phyloP scores from a whole-genome alignment of 2,113 vertebrate genomes.

The Nothoprocta pentlandii region DNA sequence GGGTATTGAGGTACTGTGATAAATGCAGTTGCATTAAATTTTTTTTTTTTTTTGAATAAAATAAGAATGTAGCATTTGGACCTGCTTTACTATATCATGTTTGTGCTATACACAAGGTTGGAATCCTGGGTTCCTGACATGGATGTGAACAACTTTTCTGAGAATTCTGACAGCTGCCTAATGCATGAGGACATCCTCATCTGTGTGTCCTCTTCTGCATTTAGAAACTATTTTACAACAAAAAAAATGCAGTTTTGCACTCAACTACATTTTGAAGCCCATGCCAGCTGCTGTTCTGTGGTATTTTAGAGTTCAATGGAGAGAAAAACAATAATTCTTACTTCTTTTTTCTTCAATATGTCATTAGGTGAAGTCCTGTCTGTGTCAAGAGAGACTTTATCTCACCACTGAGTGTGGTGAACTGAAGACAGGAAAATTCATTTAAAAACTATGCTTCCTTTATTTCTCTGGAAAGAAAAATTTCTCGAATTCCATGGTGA shows the following conservation, averaged over 20 bases:
- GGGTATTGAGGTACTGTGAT: neutral
- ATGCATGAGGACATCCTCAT: neutral
- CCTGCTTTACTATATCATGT: neutral
- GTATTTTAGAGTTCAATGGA: neutral
- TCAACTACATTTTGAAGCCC: neutral
- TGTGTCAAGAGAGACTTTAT: neutral
- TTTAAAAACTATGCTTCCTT: accelerated
- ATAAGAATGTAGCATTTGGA: neutral
- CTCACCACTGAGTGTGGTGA: neutral
- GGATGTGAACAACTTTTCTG: neutral
- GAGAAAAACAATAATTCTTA: neutral
- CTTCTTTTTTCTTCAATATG: neutral
- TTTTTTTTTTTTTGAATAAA: too few relatives aligned
- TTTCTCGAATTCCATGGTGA: neutral
- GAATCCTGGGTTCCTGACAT: neutral
- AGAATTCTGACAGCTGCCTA: neutral
- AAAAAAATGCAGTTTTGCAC: neutral
- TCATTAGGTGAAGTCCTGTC: neutral
- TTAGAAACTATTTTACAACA: neutral
- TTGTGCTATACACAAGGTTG: neutral
- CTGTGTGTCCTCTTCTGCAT: neutral
- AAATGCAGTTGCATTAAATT: neutral
- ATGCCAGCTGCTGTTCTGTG: neutral
- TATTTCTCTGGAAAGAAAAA: neutral
- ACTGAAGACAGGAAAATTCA: neutral